A percentile compares a stretch with the other conserved stretches of the same genome.
Conservation (phyloP, 2,888 invertebrate genomes). For the Tetragonisca angustula region DNA sequence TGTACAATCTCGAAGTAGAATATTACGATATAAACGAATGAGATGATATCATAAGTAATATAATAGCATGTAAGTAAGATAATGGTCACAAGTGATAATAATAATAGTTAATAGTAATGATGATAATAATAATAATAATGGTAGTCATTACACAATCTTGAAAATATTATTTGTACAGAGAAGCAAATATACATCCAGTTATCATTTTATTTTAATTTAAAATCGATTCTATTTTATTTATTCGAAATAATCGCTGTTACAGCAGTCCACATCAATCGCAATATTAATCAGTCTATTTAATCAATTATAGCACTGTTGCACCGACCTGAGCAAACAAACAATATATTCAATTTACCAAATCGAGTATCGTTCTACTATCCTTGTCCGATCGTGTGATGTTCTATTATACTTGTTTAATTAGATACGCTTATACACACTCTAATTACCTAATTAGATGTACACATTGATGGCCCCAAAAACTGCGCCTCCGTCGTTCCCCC, state of each 20-base stretch:
- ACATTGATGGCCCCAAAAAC: constrained; percentile 2
- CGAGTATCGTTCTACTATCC: neutral
- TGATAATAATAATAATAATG: too few relatives aligned
- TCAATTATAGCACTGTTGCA: neutral
- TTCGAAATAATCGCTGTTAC: neutral
- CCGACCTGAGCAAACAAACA: neutral
- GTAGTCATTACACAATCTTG: too few relatives aligned
- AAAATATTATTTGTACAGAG: too few relatives aligned
- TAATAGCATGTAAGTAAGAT: too few relatives aligned
- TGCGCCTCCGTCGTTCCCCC: neutral
- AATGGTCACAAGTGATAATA: too few relatives aligned
- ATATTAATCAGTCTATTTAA: neutral
- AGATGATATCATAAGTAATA: too few relatives aligned
- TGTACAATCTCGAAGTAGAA: too few relatives aligned
- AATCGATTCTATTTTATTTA: too few relatives aligned
- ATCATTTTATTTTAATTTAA: too few relatives aligned
- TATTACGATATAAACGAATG: too few relatives aligned
- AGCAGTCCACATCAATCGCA: neutral
- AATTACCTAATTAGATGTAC: constrained; percentile 23
- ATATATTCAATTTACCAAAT: neutral
- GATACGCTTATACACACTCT: neutral
- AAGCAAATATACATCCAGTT: too few relatives aligned
- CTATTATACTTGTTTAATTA: constrained; percentile 6
- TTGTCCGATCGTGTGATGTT: neutral
- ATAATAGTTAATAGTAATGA: too few relatives aligned